Evolutionary conservation across 2,888 invertebrate species (phyloP).

Genomic region (Eupeodes latifasciatus): DNA sequence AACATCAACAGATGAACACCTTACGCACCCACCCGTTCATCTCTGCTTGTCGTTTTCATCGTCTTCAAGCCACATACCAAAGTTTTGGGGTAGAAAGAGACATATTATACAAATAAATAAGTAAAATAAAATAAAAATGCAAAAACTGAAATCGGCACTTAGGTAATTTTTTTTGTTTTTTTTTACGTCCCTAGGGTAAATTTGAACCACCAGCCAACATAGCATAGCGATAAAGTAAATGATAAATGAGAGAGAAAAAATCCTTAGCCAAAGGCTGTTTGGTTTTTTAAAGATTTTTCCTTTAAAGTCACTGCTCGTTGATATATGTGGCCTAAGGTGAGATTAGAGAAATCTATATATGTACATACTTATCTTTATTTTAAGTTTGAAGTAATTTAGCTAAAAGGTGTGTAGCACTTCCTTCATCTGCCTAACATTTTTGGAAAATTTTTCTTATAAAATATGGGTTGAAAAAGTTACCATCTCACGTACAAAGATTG

Average conservation of each 20-base stretch:
- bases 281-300: background rate
- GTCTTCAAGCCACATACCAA: conserved; percentile 16
- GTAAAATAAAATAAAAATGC: background rate
- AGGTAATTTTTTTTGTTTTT: conserved; percentile 30
- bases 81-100: background rate
- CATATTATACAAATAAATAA: background rate
- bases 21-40: conserved; percentile 17
- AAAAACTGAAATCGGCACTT: background rate
- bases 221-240: conserved; percentile 53
- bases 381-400: conserved; percentile 43
- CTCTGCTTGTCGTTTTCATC: background rate
- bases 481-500: background rate
- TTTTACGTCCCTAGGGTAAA: conserved; percentile 59
- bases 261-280: conserved; percentile 49
- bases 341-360: conserved; percentile 11
- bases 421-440: background rate
- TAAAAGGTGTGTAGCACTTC: conserved; percentile 32
- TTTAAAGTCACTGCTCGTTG: conserved; percentile 43
- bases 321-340: conserved; percentile 51
- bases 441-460: background rate
- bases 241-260: conserved; percentile 55
- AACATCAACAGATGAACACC: conserved; percentile 68
- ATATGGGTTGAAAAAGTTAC: background rate
- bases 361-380: conserved; percentile 2
- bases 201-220: conserved; percentile 27